phyloP scores from a whole-genome alignment of 2,888 invertebrate genomes.

The Nemotelus nigrinus region DNA sequence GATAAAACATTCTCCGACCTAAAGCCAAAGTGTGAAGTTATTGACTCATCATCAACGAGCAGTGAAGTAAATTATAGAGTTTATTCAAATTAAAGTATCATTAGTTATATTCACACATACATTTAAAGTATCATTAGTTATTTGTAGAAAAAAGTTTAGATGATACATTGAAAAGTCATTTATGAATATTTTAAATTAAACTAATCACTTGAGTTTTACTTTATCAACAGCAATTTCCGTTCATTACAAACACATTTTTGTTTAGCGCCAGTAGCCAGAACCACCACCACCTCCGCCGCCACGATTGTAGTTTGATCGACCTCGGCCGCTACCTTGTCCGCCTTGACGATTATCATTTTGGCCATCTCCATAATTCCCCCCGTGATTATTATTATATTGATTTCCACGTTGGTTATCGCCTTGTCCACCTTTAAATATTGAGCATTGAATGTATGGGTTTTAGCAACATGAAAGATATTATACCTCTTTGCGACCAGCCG shows the following conservation, averaged over 20 bases:
- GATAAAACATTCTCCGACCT: too few species aligned
- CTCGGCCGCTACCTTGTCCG: conserved; percentile 53
- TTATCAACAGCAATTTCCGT: neutral
- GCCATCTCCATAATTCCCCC: conserved; percentile 49
- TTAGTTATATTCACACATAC: too few species aligned
- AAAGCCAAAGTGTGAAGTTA: too few species aligned
- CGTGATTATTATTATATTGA: conserved; percentile 43
- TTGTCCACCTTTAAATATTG: conserved; percentile 14
- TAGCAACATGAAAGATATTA: conserved; percentile 32
- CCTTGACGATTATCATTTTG: conserved; percentile 43
- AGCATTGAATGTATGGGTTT: conserved; percentile 46
- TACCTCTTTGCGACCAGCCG: conserved; percentile 59
- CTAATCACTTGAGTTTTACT: too few species aligned
- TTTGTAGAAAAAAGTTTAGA: too few species aligned
- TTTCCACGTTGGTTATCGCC: conserved; percentile 48
- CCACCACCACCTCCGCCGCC: conserved; percentile 55
- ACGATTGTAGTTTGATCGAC: conserved; percentile 62
- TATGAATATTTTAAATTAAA: too few species aligned
- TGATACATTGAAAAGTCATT: too few species aligned
- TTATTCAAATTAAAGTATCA: too few species aligned
- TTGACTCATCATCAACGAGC: too few species aligned
- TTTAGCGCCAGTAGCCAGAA: conserved; percentile 47
- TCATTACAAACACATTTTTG: neutral
- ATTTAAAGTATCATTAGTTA: too few species aligned
- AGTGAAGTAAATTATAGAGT: too few species aligned